Conservation (phyloP, 2,797 vertebrate species). For the Varecia variegata region DNA sequence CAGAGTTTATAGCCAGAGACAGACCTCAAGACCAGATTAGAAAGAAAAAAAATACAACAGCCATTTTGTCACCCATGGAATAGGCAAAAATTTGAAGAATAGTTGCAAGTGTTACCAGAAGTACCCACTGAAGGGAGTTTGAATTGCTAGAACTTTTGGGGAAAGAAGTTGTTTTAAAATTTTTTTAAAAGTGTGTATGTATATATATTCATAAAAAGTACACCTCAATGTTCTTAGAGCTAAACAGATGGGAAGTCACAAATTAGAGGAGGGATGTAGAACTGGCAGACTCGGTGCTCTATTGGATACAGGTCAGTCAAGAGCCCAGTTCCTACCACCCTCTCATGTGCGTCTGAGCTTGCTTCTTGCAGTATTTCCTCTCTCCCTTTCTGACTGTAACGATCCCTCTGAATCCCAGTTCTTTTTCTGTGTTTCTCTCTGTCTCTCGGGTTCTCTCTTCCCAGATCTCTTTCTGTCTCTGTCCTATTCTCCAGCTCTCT, state of each 20-base stretch:
- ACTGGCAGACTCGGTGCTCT: neutral
- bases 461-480: neutral
- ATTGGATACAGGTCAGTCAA: neutral
- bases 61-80: neutral
- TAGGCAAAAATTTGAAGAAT: neutral
- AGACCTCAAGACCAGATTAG: neutral
- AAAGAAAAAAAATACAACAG: neutral
- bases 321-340: fast-evolving
- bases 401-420: neutral
- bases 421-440: neutral
- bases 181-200: neutral
- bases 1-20: neutral
- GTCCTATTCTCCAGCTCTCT: neutral
- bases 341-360: neutral
- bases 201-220: neutral
- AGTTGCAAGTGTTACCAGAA: neutral
- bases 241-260: neutral
- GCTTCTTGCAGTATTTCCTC: neutral
- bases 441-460: neutral
- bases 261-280: neutral
- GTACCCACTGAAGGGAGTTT: neutral
- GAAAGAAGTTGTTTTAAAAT: neutral
- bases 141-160: neutral
- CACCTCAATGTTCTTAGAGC: neutral
- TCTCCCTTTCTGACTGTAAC: neutral